phyloP scores from a whole-genome alignment of 2,113 vertebrate species.

The Willisornis vidua region DNA sequence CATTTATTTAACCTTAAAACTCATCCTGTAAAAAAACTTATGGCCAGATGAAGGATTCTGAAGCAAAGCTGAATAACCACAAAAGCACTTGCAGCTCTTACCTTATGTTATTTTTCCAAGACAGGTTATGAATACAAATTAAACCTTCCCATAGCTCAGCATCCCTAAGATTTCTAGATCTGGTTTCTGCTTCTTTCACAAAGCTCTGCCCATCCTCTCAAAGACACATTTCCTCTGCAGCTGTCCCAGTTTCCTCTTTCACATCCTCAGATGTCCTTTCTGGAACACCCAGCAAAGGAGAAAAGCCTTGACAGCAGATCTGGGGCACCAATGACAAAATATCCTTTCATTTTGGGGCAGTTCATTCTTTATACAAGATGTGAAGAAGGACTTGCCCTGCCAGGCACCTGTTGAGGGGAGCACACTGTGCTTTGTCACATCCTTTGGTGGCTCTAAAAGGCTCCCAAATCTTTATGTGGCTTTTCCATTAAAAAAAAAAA shows the following conservation, averaged over 20 bases:
- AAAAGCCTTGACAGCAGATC: background rate
- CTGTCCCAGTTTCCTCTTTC: background rate
- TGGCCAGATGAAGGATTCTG: background rate
- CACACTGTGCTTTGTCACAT: background rate
- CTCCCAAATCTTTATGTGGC: background rate
- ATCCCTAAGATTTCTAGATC: background rate
- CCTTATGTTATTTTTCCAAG: background rate
- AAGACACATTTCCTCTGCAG: fast-evolving
- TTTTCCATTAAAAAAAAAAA: background rate
- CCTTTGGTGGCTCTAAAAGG: background rate
- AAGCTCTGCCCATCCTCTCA: background rate
- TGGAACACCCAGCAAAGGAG: background rate
- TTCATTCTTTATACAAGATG: background rate
- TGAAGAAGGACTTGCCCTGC: background rate
- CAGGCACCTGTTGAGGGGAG: fast-evolving
- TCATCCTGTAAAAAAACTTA: background rate
- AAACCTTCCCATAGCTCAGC: background rate
- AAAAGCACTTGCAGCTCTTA: background rate
- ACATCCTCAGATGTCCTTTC: background rate
- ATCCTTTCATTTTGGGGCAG: background rate
- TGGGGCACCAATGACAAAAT: fast-evolving
- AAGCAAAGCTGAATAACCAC: background rate
- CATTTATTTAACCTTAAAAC: background rate
- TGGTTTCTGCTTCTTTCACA: background rate
- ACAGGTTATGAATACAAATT: background rate